Conservation (phyloP, 2,113 vertebrate species). For the Polypterus senegalus region DNA sequence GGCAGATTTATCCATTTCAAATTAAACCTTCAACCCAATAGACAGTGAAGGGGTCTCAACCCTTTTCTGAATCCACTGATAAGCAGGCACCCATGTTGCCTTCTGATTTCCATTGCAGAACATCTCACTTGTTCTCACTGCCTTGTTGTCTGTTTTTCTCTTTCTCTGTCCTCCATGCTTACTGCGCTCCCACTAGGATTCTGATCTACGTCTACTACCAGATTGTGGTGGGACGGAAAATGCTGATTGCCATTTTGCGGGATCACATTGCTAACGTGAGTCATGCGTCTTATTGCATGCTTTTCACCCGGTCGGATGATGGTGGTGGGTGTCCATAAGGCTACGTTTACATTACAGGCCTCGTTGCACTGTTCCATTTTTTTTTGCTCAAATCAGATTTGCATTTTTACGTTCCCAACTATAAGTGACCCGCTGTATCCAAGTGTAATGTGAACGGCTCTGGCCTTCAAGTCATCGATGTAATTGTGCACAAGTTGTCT, state of each 20-base stretch:
- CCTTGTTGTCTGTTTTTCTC: constrained; percentile 3
- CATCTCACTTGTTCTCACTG: neutral
- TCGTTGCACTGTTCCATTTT: neutral
- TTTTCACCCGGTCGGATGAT: neutral
- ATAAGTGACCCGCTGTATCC: no score
- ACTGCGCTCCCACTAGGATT: constrained; percentile 43
- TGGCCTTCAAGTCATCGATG: no score
- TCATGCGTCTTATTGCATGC: constrained; percentile 9
- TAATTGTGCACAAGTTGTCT: no score
- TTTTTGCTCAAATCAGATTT: neutral
- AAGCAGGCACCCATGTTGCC: no score
- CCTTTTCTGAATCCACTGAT: no score
- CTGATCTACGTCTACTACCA: constrained; percentile 74
- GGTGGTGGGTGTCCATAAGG: neutral
- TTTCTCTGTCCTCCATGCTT: neutral
- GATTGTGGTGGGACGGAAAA: constrained; percentile 67
- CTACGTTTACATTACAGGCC: neutral
- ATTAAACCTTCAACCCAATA: no score
- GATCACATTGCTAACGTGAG: constrained; percentile 80
- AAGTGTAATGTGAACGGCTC: no score
- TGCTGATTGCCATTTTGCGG: constrained; percentile 45
- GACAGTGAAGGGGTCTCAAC: no score
- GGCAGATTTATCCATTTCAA: no score
- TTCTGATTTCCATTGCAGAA: no score
- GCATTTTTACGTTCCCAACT: neutral